Percentiles rank a stretch among this genome's conserved stretches.
phyloP scores from a whole-genome alignment of 1,140 invertebrate genomes.

The Hyles vespertilio region DNA sequence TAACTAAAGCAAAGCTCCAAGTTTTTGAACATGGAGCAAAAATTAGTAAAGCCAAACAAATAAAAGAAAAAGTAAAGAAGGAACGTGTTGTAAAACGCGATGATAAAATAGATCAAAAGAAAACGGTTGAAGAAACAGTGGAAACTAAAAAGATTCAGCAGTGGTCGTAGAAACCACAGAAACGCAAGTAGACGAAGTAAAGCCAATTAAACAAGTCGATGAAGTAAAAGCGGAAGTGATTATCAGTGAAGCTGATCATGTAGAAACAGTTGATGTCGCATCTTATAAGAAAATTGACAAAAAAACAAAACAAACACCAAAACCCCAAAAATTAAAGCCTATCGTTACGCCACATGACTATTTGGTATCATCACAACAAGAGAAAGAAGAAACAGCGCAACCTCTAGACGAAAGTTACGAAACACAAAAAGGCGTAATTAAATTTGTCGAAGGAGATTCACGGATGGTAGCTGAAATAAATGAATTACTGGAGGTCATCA shows the following conservation, averaged over 20 bases:
- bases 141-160: slow-evolving; percentile 18
- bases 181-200: slow-evolving; percentile 39
- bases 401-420: slow-evolving; percentile 77
- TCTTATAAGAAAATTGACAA: slow-evolving; percentile 79
- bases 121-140: slow-evolving; percentile 24
- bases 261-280: slow-evolving; percentile 78
- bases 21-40: slow-evolving; percentile 66
- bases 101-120: slow-evolving; percentile 36
- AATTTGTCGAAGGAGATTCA: slow-evolving; percentile 76
- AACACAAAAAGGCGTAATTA: slow-evolving; percentile 76
- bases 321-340: slow-evolving; percentile 70
- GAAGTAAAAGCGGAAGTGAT: slow-evolving; percentile 74
- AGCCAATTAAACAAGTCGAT: slow-evolving; percentile 27
- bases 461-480: slow-evolving; percentile 82
- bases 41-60: slow-evolving; percentile 51
- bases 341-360: slow-evolving; percentile 77
- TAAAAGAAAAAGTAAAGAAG: slow-evolving; percentile 53
- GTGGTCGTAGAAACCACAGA: slow-evolving; percentile 25
- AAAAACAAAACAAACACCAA: slow-evolving; percentile 43
- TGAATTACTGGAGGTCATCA: slow-evolving; percentile 83
- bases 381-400: slow-evolving; percentile 75
- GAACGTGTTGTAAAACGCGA: slow-evolving; percentile 49
- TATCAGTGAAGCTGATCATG: slow-evolving; percentile 76
- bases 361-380: slow-evolving; percentile 76
- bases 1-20: slow-evolving; percentile 86